Evolutionary conservation across 2,113 vertebrate genomes (phyloP), one percentile per base, ranked within the genome.

Genomic region (Zapornia atra): DNA sequence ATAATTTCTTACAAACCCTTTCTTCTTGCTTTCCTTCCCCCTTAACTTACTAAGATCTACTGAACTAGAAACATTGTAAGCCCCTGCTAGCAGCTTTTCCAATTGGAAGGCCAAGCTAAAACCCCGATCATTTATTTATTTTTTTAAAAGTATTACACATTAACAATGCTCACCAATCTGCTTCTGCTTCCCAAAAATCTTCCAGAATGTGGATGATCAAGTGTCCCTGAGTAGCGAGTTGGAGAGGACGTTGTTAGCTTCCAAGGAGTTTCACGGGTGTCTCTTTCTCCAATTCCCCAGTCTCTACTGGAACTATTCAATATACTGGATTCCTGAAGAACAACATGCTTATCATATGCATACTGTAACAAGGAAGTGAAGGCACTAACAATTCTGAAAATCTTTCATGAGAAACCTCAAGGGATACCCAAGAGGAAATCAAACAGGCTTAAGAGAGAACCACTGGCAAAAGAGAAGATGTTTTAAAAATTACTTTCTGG

Each of bases 101-200:
- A 29, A 72, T 8, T 50, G 12, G 12, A 94, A 78, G 85, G 40
- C 42, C 61, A 11, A 44, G 40, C 48, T 44, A 88, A 94, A 91
- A 33, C 20, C 11, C 36, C 4, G 5, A 11, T 10, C 44, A 11
- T 78, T n/a, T 25, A 10, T 29, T 5, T 20, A 25, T n/a, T n/a
- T 40, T 54, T 36, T 42, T 38, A 13, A 9, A 44, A 66, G 24
- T 21, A 57, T 48, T n/a, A 65, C 4, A 78, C 12, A 76, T 46
- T n/a, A 92, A 87, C 33, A 90, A 54, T 46, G 91, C 94, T 97
- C 98, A 99, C 98, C 98, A 98, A 90, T 98, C 98, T 98, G 93
- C 88, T 98, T 96, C 98, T 97, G 96, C 96, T 98, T 96, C 97
- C 98, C 79, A 98, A 96, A 69, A 98, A 88, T 48, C 98, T 98